These are phyloP conservation scores for Lamellibrachia satsuma DNA, from an alignment of 2,888 invertebrate species.

Conservation along the genomic window DNA sequence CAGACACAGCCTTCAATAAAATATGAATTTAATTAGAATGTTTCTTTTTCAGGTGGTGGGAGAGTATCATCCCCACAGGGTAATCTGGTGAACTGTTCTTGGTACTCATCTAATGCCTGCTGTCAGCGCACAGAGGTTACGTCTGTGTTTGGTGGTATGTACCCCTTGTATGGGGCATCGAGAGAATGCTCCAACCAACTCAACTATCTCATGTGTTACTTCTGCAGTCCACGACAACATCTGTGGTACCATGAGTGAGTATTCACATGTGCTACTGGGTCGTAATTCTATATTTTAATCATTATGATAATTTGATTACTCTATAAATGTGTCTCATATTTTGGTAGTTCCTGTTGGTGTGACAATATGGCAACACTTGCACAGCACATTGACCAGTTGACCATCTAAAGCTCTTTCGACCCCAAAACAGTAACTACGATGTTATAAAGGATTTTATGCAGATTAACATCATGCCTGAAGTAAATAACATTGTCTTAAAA, in stretches of 20 bases:
- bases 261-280: not conserved
- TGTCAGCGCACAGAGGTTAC: slow-evolving; percentile 66
- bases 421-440: not conserved
- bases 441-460: slow-evolving; percentile 9
- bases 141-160: slow-evolving; percentile 63
- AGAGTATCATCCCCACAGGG: slow-evolving; percentile 52
- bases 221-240: slow-evolving; percentile 65
- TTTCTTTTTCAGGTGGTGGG: slow-evolving; percentile 46
- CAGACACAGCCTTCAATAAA: not conserved
- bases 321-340: not conserved
- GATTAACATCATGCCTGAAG: not conserved
- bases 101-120: slow-evolving; percentile 63
- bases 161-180: slow-evolving; percentile 58
- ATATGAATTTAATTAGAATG: no score
- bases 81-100: slow-evolving; percentile 65
- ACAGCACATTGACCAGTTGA: not conserved
- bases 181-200: slow-evolving; percentile 59
- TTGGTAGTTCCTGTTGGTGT: not conserved
- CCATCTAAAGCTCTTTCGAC: not conserved
- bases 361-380: not conserved
- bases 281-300: not conserved
- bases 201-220: slow-evolving; percentile 66
- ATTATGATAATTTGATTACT: not conserved
- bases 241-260: slow-evolving; percentile 58
- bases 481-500: not conserved